These are phyloP conservation scores for Bucorvus abyssinicus DNA, from an alignment of 2,797 vertebrate species.

Conservation along the genomic window DNA sequence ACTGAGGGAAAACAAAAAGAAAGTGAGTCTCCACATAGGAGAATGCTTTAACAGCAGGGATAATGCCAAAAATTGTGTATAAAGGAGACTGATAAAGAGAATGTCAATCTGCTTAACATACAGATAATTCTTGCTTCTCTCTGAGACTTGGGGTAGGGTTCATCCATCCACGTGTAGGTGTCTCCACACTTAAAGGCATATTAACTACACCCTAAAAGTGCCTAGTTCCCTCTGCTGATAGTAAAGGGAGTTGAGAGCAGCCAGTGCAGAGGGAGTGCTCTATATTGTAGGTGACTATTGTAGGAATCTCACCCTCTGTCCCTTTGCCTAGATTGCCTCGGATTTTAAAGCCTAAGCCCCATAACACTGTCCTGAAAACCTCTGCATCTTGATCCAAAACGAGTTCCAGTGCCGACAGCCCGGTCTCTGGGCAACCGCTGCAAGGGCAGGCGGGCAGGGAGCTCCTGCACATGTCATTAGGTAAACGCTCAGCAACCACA, in stretches of 20 bases:
- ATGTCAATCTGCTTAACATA: background rate
- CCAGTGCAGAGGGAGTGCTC: background rate
- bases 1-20: background rate
- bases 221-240: background rate
- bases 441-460: background rate
- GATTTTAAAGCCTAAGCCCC: background rate
- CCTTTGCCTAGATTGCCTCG: background rate
- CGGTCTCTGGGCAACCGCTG: fast-evolving
- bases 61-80: background rate
- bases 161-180: background rate
- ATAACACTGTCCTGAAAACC: background rate
- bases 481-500: background rate
- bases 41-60: background rate
- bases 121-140: background rate
- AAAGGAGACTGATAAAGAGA: background rate
- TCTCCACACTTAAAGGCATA: background rate
- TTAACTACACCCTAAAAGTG: background rate
- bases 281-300: fast-evolving
- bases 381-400: background rate
- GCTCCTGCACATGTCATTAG: background rate
- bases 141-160: background rate
- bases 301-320: background rate
- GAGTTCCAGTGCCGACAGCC: background rate
- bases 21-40: background rate
- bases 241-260: background rate